Evolutionary conservation across 2,888 invertebrate genomes (phyloP), one percentile per base, ranked within the genome.

Genomic region (Heliconius erato): DNA sequence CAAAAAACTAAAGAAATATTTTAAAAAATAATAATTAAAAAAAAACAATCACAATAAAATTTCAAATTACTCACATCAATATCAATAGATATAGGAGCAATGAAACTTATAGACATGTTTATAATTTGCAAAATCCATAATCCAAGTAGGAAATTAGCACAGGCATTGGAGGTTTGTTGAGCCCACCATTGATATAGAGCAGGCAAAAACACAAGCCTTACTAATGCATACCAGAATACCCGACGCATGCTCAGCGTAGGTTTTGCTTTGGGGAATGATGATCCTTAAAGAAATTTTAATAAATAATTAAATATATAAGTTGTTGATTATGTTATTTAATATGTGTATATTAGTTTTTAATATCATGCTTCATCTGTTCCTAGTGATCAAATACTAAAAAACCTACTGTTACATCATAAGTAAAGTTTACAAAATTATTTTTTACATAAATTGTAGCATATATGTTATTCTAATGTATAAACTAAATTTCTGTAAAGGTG

Each of bases 191-290:
- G 97, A 90, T 97, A 97, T 90, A 98, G 97, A 28, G 98, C 96
- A 6, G 99, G 99, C 82, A 99, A 96, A 90, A 99, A 97, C 80
- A 99, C 90, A 76, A 98, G 97, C 79, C 99, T 96, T 84, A 98
- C 96, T 79, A 98, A 96, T 11, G 99, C 99, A 90, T 98, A 97
- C 92, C 98, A 97, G 84, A 98, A 97, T 84, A 99, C 98, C 69
- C 98, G 98, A 72, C 98, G 96, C 92, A 99, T 97, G 85, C 99
- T 98, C 94, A 99, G 98, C 89, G 99, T 98, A 3, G 99, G 99
- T 93, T 99, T 99, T 26, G 98, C 98, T 96, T 99, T 99, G 23
- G 99, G 98, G 94, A 99, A 99, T 83, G 99, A 98, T 68, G 99
- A 99, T 74, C 99, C 99, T 87, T 79, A 49, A 81, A 74, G 35